A percentile compares a stretch with the other conserved stretches of the same genome.
Conservation (phyloP, 2,888 invertebrate genomes). For the Agrilus cyanescens region DNA sequence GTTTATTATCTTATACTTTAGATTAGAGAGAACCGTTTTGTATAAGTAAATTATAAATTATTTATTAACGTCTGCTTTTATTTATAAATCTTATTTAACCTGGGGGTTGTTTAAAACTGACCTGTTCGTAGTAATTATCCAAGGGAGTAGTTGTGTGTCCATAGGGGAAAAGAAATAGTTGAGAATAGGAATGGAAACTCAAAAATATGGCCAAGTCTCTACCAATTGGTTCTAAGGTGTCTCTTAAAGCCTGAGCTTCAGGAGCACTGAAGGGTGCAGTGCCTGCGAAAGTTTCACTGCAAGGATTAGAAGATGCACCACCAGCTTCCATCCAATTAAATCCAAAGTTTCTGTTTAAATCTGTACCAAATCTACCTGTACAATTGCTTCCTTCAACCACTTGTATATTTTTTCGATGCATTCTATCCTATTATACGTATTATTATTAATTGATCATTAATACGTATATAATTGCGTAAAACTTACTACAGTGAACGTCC, state of each 20-base stretch:
- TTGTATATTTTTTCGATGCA: constrained; percentile 58
- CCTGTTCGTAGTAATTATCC: constrained; percentile 44
- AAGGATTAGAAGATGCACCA: constrained; percentile 43
- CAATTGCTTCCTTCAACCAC: constrained; percentile 26
- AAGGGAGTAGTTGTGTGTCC: constrained; percentile 45
- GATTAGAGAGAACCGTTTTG: no score
- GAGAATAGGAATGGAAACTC: constrained; percentile 59
- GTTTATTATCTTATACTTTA: no score
- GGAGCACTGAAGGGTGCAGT: constrained; percentile 53
- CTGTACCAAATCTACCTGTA: constrained; percentile 45
- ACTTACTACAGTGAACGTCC: constrained; percentile 50
- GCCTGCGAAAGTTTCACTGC: constrained; percentile 51
- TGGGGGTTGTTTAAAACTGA: constrained; percentile 26
- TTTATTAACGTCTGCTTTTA: neutral
- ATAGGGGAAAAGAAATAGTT: constrained; percentile 54
- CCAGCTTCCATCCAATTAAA: constrained; percentile 50
- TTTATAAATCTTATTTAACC: no score
- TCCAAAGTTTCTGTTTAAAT: constrained; percentile 69
- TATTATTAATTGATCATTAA: neutral
- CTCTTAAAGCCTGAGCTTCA: constrained; percentile 43
- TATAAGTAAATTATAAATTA: no score
- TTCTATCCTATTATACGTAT: constrained; percentile 37
- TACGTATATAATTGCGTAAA: no score
- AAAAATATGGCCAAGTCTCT: constrained; percentile 48
- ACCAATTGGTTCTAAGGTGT: constrained; percentile 39